Base-by-base conservation (phyloP, 1,140 invertebrate species). In the Psilanteris sp. region DNA sequence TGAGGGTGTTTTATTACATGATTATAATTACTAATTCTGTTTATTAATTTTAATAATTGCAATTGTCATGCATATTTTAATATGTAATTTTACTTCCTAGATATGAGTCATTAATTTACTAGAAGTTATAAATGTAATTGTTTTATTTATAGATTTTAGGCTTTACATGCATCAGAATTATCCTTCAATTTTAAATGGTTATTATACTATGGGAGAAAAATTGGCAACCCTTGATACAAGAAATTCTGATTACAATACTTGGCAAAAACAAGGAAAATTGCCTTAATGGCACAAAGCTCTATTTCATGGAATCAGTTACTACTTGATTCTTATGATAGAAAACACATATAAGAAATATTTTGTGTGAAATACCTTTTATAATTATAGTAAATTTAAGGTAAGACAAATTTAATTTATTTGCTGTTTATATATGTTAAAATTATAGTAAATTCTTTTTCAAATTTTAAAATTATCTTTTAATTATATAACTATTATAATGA, bases 91-190 rank as follows among this genome's bases (percentile, higher is more conserved):
- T n/a, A n/a, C n/a, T n/a, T n/a, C n/a, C n/a, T n/a, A n/a, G n/a
- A n/a, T n/a, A n/a, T n/a, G n/a, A n/a, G n/a, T n/a, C n/a, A n/a
- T n/a, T n/a, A n/a, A n/a, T n/a, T n/a, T n/a, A n/a, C n/a, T n/a
- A n/a, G n/a, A n/a, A n/a, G n/a, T n/a, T n/a, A 8, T 9, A 27
- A 54, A 44, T 36, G 2, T 20, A 20, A 20, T 57, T 31, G 31
- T 48, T 57, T 67, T 57, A 43, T 15, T 80, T 76, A 36, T 62
- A 88, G 87, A 82, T 82, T 87, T 79, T 54, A 82, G 87, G 13
- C 78, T 79, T 43, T 86, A 70, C 36, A 67, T 87, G 74, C 64
- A 81, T 27, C 15, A 82, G 8, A 59, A 83, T 9, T 86, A 14
- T 34, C 84, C 83, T 7, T n/a, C 0, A 0, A 24, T 85, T 54